Evolutionary conservation across 2,888 invertebrate species (phyloP).

Genomic region (Archaeoteleia sp.): DNA sequence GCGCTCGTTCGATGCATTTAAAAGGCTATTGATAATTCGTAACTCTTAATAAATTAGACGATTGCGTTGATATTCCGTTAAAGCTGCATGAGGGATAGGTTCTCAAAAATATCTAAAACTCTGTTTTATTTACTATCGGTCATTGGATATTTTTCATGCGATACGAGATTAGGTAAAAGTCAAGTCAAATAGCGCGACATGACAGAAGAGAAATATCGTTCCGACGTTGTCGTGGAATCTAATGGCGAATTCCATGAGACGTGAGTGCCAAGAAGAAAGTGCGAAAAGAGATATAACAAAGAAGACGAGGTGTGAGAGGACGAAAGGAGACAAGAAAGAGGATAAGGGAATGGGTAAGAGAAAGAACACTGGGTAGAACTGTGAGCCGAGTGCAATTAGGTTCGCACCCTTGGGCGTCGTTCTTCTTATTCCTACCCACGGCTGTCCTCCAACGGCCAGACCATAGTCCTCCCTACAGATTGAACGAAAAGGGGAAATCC

Average conservation of each 20-base stretch:
- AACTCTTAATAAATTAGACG: no score
- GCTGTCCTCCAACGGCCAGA: conserved; percentile 49
- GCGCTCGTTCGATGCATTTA: no score
- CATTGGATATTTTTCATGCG: conserved; percentile 48
- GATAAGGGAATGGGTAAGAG: conserved; percentile 26
- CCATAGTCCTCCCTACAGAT: conserved; percentile 61
- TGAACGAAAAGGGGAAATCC: conserved; percentile 54
- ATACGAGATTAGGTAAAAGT: conserved; percentile 49
- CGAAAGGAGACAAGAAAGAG: background rate
- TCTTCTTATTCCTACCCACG: conserved; percentile 64
- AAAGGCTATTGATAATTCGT: no score
- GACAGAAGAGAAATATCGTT: conserved; percentile 49
- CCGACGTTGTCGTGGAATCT: conserved; percentile 50
- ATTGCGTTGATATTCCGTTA: background rate
- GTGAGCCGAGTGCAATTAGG: conserved; percentile 70
- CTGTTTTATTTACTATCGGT: conserved; percentile 42
- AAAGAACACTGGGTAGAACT: conserved; percentile 52
- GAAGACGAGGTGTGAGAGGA: conserved; percentile 45
- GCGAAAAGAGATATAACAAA: conserved; percentile 52
- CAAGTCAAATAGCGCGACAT: conserved; percentile 48
- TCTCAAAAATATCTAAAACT: conserved; percentile 2
- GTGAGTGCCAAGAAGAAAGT: conserved; percentile 51
- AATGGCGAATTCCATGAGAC: conserved; percentile 48
- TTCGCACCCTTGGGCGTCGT: conserved; percentile 70
- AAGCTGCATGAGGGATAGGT: conserved; percentile 8